Evolutionary conservation across 2,113 vertebrate species (phyloP).

Genomic region (Anas platyrhynchos): DNA sequence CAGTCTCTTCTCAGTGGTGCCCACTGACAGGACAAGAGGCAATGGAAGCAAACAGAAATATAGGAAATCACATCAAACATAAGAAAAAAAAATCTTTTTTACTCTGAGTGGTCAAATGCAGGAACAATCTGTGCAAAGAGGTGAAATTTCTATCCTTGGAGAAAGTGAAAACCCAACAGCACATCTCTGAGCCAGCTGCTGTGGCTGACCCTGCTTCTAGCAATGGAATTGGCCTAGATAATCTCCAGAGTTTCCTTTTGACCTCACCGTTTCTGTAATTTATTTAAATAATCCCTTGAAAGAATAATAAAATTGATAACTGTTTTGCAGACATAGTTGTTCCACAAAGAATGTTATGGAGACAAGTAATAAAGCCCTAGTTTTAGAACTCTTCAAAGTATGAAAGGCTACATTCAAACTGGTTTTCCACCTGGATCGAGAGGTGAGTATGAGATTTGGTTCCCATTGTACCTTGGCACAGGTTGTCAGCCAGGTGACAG

Average conservation of each 20-base stretch:
- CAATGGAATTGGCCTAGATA: not conserved
- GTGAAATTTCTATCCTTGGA: not conserved
- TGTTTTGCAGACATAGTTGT: not conserved
- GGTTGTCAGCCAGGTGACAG: not conserved
- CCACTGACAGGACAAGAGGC: too few species aligned
- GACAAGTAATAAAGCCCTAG: not conserved
- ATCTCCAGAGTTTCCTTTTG: not conserved
- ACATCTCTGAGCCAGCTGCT: not conserved
- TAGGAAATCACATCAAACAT: not conserved
- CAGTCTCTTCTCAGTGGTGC: too few species aligned
- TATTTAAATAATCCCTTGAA: not conserved
- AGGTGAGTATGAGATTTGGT: not conserved
- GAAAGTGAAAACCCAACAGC: not conserved
- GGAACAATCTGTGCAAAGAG: not conserved
- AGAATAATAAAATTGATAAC: not conserved
- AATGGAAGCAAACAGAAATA: too few species aligned
- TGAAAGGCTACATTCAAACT: not conserved
- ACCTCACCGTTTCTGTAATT: not conserved
- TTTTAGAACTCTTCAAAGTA: not conserved
- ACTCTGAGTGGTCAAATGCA: not conserved
- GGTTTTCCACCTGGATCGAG: not conserved
- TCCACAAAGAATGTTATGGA: not conserved
- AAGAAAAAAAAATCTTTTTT: not conserved
- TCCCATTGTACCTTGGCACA: not conserved
- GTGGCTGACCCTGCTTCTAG: not conserved